Base-by-base conservation (phyloP, 1,140 invertebrate species). In the Drosophila jambulina region DNA sequence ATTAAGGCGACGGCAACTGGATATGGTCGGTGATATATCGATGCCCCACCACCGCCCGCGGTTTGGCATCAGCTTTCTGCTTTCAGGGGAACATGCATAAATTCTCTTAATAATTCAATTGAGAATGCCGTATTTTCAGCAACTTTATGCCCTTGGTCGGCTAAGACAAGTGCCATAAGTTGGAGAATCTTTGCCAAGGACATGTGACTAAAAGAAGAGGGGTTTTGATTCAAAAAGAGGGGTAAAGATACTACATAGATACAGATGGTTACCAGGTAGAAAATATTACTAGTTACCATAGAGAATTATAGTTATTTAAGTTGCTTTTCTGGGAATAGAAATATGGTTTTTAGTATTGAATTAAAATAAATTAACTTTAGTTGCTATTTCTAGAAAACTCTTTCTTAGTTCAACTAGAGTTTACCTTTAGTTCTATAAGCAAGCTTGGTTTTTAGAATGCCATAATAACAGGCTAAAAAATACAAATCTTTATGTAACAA, bases 81-180 rank as follows among this genome's bases (percentile, higher is more conserved):
- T 54, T 69, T 75, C 72, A 65, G 71, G 46, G 75, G 49, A 57
- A 60, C 51, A 54, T 36, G 54, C 69, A 69, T 81, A 83, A 86
- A 88, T 88, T 84, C 82, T 62, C 64, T 83, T 70, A 83, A 87
- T 88, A 87, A 87, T 84, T 87, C 80, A 88, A 88, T 84, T 83
- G 67, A 61, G 71, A 59, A 49, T 74, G 71, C 67, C 71, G 67
- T 86, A 80, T 71, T 83, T 76, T 80, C 42, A 59, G 29, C 51
- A 72, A 60, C 23, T 74, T 74, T 51, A 74, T 74, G 25, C 54
- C 54, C 45, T 69, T 70, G 62, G 46, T 38, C 12, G 32, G 42
- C 36, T 43, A 1, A 15, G 13, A 19, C 38, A 23, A 49, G 53
- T 25, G 29, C 23, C n/a, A 15, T 19, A 15, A 48, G 42, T 49